phyloP scores from a whole-genome alignment of 1,140 invertebrate genomes.

The Archivesica marissinica region DNA sequence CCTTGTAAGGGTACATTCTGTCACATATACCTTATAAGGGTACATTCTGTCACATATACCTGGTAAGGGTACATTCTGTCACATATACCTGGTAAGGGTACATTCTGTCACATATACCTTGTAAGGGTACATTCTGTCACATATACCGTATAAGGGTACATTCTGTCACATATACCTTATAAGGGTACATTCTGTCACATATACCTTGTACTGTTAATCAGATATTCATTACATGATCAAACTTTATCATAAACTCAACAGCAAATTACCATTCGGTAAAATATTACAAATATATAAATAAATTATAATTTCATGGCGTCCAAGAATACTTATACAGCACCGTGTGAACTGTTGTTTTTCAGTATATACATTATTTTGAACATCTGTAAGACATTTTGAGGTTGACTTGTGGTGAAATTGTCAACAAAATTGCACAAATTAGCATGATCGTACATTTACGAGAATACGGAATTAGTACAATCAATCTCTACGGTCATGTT shows the following conservation, averaged over 20 bases:
- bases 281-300: background rate
- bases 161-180: too few relatives aligned
- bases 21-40: too few relatives aligned
- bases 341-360: background rate
- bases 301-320: background rate
- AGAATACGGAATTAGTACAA: background rate
- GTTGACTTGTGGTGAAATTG: background rate
- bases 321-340: background rate
- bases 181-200: too few relatives aligned
- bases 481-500: background rate
- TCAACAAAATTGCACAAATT: background rate
- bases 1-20: too few relatives aligned
- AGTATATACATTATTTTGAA: background rate
- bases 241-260: slow-evolving; percentile 6
- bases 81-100: too few relatives aligned
- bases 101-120: too few relatives aligned
- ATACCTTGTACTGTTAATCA: background rate
- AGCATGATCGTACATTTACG: background rate
- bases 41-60: too few relatives aligned
- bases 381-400: background rate
- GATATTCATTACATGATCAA: background rate
- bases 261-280: background rate
- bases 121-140: too few relatives aligned
- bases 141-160: too few relatives aligned
- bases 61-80: too few relatives aligned